Conservation (phyloP, 2,888 invertebrate genomes). For the Drosophila barbarae region DNA sequence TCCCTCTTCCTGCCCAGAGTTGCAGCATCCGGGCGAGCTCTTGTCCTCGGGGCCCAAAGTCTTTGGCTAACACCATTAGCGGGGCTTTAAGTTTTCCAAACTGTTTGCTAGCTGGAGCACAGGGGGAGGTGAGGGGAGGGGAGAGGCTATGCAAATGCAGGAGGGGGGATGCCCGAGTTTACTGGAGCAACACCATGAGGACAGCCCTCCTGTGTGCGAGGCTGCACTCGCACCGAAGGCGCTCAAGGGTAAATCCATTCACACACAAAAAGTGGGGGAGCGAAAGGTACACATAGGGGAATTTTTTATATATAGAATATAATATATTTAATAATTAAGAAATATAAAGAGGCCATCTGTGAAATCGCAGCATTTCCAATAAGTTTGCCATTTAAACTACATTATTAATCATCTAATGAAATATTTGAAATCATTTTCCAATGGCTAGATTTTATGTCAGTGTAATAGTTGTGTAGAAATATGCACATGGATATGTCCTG, state of each 20-base stretch:
- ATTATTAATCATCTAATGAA: fast-evolving
- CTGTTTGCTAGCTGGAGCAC: background rate
- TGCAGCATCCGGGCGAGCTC: slow-evolving; percentile 13
- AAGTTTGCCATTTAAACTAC: background rate
- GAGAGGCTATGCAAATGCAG: slow-evolving; percentile 1
- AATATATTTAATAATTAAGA: background rate
- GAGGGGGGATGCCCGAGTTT: slow-evolving; percentile 40
- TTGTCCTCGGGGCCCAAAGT: slow-evolving; percentile 17
- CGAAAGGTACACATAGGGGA: background rate
- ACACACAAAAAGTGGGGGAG: slow-evolving; percentile 19
- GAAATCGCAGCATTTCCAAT: background rate
- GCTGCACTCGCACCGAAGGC: slow-evolving; percentile 46
- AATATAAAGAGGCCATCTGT: background rate
- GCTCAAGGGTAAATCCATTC: slow-evolving; percentile 58
- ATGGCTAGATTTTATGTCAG: background rate
- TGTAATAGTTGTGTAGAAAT: background rate
- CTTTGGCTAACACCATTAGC: slow-evolving; percentile 36
- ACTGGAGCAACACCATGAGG: slow-evolving; percentile 50
- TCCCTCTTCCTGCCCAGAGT: slow-evolving; percentile 6
- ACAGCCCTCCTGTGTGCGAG: slow-evolving; percentile 1
- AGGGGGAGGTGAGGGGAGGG: too few species aligned
- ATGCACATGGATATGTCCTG: slow-evolving; percentile 13
- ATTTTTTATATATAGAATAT: background rate
- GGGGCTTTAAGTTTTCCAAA: slow-evolving; percentile 32
- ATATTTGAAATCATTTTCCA: background rate